Conservation (phyloP, 2,888 invertebrate genomes). For the Archips xylosteana region DNA sequence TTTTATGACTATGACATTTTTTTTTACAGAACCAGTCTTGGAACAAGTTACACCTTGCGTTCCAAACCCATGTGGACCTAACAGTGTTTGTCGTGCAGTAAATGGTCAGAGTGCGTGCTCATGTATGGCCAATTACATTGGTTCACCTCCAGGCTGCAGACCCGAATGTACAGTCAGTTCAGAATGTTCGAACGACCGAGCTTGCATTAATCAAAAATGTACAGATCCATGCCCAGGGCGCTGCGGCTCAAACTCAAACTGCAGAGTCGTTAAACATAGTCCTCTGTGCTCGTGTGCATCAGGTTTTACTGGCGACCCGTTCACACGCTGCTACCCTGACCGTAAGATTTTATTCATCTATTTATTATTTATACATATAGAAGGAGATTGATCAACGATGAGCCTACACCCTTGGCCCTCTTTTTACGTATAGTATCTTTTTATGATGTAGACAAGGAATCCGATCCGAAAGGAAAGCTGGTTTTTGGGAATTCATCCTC, state of each 20-base stretch:
- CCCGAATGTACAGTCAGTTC: slow-evolving; percentile 92
- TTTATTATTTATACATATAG: too few relatives aligned
- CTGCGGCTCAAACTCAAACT: slow-evolving; percentile 89
- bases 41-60: slow-evolving; percentile 86
- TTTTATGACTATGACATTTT: background rate
- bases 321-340: slow-evolving; percentile 86
- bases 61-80: slow-evolving; percentile 91
- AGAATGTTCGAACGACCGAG: slow-evolving; percentile 89
- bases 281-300: slow-evolving; percentile 90
- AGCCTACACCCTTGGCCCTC: too few relatives aligned
- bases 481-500: too few relatives aligned
- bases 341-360: slow-evolving; percentile 61
- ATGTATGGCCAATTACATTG: slow-evolving; percentile 89
- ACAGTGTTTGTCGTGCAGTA: slow-evolving; percentile 89
- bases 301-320: slow-evolving; percentile 89
- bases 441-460: too few relatives aligned
- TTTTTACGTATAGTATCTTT: too few relatives aligned
- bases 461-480: too few relatives aligned
- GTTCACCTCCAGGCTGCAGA: slow-evolving; percentile 91
- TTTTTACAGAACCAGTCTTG: slow-evolving; percentile 65
- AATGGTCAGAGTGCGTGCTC: slow-evolving; percentile 91
- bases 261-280: slow-evolving; percentile 91
- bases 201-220: slow-evolving; percentile 92
- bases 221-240: slow-evolving; percentile 90
- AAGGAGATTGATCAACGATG: too few relatives aligned